These are phyloP conservation scores for Bugulina stolonifera DNA, from an alignment of 2,888 invertebrate species.

Conservation along the genomic window DNA sequence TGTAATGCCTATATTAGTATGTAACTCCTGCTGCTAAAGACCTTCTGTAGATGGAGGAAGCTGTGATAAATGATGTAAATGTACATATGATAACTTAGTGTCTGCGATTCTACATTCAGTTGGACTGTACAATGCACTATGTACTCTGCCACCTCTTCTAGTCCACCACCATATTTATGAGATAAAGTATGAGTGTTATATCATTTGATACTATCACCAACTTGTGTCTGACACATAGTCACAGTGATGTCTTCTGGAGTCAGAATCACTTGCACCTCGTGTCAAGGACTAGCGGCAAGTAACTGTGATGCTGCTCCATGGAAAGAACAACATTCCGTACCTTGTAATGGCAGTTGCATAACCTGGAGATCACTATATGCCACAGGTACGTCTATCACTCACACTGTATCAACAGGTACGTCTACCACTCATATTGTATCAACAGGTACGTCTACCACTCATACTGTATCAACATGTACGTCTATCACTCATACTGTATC, in stretches of 20 bases:
- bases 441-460: too few species aligned
- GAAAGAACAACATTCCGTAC: neutral
- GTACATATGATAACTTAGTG: too few species aligned
- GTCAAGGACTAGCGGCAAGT: neutral
- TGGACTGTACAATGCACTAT: neutral
- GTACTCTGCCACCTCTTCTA: neutral
- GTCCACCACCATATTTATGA: too few species aligned
- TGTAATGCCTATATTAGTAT: too few species aligned
- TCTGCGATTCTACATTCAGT: too few species aligned
- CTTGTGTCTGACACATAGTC: neutral
- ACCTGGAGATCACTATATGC: conserved; percentile 16
- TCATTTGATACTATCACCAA: neutral
- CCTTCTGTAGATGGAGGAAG: too few species aligned
- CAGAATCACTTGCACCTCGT: neutral
- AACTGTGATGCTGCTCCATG: neutral
- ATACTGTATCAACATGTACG: too few species aligned
- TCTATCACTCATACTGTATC: too few species aligned
- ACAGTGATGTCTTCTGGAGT: neutral
- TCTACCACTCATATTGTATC: too few species aligned
- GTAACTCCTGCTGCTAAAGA: too few species aligned
- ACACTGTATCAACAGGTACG: too few species aligned
- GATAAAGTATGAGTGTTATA: neutral
- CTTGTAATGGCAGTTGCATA: conserved; percentile 8
- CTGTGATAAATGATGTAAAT: too few species aligned
- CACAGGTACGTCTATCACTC: neutral